Conservation (phyloP, 2,113 vertebrate genomes). For the Anguilla japonica region DNA sequence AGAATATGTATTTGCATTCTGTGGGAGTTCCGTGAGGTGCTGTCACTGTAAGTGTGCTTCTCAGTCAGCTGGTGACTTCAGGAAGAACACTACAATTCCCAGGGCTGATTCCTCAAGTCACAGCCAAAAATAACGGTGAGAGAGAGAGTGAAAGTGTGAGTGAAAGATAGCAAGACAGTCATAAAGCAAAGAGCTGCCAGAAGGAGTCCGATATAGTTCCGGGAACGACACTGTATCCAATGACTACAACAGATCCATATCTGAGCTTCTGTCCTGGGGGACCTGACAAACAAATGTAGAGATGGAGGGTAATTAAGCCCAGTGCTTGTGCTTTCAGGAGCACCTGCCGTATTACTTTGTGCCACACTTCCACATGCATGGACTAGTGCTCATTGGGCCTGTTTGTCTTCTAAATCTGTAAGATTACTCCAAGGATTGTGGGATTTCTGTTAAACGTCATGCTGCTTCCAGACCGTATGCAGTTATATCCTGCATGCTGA, state of each 20-base stretch:
- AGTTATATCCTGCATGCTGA: neutral
- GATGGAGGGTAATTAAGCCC: constrained; percentile 59
- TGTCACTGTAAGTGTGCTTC: no score
- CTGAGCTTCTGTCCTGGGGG: constrained; percentile 55
- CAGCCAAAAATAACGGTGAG: constrained; percentile 2
- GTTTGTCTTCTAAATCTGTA: constrained; percentile 27
- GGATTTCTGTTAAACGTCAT: neutral
- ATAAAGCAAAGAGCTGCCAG: constrained; percentile 59
- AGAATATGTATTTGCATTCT: no score
- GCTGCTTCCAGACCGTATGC: neutral
- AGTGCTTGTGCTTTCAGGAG: constrained; percentile 43
- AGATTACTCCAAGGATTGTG: neutral
- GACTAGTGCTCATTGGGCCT: constrained; percentile 56
- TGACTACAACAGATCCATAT: constrained; percentile 65
- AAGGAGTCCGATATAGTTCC: constrained; percentile 55
- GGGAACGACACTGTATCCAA: constrained; percentile 58
- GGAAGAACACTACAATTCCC: neutral
- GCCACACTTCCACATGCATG: constrained; percentile 35
- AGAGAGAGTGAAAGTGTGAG: constrained; percentile 38
- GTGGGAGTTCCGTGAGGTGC: no score
- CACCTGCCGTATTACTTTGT: constrained; percentile 52
- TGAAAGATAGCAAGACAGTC: constrained; percentile 50
- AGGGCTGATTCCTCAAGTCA: neutral
- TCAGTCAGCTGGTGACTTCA: neutral
- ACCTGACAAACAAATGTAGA: constrained; percentile 50